Conservation (phyloP, 2,888 invertebrate species). For the Camptogramma bilineatum region DNA sequence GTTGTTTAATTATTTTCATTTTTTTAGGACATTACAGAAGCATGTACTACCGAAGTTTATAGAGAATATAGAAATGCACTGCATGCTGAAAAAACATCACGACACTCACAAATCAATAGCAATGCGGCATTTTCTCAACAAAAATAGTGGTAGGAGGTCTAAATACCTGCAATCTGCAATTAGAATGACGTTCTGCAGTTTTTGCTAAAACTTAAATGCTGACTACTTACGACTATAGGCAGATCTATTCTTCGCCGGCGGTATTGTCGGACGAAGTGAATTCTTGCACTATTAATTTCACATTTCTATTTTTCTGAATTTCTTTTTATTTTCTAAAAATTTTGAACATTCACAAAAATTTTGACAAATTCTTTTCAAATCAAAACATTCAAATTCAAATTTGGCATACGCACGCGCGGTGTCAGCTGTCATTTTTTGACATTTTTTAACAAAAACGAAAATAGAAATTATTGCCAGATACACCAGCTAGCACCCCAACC, state of each 20-base stretch:
- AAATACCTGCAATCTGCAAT: not conserved
- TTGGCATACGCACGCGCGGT: slow-evolving; percentile 69
- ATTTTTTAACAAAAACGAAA: not conserved
- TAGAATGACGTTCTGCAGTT: slow-evolving; percentile 34
- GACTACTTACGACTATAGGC: slow-evolving; percentile 71
- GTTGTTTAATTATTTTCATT: too few relatives aligned
- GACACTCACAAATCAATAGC: slow-evolving; percentile 71
- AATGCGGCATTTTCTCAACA: slow-evolving; percentile 64
- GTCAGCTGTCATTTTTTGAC: slow-evolving; percentile 24
- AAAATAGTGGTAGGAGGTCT: slow-evolving; percentile 36
- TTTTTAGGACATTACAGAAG: slow-evolving; percentile 11
- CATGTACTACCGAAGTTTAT: slow-evolving; percentile 40
- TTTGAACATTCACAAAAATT: slow-evolving; percentile 63
- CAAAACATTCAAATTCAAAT: slow-evolving; percentile 74
- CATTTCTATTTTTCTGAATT: slow-evolving; percentile 67
- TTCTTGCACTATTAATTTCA: slow-evolving; percentile 66
- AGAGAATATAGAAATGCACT: slow-evolving; percentile 49
- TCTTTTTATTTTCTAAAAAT: slow-evolving; percentile 54
- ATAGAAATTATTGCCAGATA: slow-evolving; percentile 1
- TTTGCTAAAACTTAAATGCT: slow-evolving; percentile 48
- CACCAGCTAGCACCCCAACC: too few relatives aligned
- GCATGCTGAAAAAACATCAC: slow-evolving; percentile 50
- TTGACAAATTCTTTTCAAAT: slow-evolving; percentile 73
- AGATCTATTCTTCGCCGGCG: slow-evolving; percentile 59
- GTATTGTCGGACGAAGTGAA: slow-evolving; percentile 54